Evolutionary conservation across 2,888 invertebrate species (phyloP).

Genomic region (Helobdella robusta): DNA sequence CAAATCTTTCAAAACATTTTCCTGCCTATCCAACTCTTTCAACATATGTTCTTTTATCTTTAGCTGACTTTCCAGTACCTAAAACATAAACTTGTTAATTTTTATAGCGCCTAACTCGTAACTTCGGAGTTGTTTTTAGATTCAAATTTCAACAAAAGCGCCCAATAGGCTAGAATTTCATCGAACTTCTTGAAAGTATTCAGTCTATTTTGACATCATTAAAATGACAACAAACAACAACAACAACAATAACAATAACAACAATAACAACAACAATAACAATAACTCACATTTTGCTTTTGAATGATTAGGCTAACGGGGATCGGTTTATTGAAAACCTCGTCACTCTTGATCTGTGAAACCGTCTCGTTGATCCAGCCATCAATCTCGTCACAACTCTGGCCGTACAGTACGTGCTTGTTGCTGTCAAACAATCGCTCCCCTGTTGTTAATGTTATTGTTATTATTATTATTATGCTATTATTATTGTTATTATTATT

Average conservation of each 20-base stretch:
- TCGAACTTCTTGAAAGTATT: no score
- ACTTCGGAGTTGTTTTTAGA: no score
- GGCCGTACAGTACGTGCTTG: conserved; percentile 66
- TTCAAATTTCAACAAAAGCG: no score
- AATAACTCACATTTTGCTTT: conserved; percentile 69
- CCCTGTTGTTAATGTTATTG: conserved; percentile 62
- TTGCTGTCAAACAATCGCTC: conserved; percentile 95
- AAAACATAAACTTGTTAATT: conserved; percentile 13
- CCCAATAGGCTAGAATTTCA: no score
- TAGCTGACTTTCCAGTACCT: conserved; percentile 48
- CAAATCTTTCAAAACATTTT: conserved; percentile 75
- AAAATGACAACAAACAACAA: no score
- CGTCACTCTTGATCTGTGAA: conserved; percentile 60
- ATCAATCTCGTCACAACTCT: conserved; percentile 94
- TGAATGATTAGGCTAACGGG: conserved; percentile 98
- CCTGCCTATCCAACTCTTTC: conserved; percentile 85
- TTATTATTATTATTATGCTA: no score
- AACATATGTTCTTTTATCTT: conserved; percentile 63
- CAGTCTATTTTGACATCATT: no score
- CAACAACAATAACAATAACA: not conserved
- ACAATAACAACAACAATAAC: not conserved
- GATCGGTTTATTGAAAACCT: conserved; percentile 69
- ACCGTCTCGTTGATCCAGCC: conserved; percentile 97
- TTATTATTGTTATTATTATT: no score
- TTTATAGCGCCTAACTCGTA: no score